phyloP scores from a whole-genome alignment of 2,797 vertebrate species.

The Myoxocephalus aenaeus region DNA sequence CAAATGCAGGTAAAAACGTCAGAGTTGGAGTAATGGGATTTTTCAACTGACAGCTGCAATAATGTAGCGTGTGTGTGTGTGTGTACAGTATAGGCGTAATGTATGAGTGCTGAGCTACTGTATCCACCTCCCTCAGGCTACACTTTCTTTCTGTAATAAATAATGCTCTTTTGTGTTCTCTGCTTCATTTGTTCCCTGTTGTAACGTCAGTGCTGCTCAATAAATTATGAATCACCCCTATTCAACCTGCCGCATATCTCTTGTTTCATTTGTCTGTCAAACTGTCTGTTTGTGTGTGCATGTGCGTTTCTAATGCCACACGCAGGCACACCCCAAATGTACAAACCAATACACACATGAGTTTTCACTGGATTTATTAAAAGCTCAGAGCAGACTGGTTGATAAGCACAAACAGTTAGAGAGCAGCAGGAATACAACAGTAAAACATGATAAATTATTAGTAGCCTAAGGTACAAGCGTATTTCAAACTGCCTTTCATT shows the following conservation, averaged over 20 bases:
- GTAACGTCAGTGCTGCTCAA: conserved; percentile 76
- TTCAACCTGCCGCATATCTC: conserved; percentile 71
- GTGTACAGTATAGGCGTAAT: conserved; percentile 62
- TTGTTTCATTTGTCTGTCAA: conserved; percentile 73
- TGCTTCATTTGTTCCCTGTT: conserved; percentile 77
- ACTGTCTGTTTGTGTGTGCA: conserved; percentile 5
- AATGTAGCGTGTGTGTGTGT: conserved; percentile 41
- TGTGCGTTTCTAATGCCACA: conserved; percentile 41
- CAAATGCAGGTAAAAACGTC: conserved; percentile 42
- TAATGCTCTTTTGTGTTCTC: conserved; percentile 80
- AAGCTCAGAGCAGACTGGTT: conserved; percentile 3
- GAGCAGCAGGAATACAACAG: conserved; percentile 15
- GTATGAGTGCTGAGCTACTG: conserved; percentile 58
- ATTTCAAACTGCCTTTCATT: conserved; percentile 21
- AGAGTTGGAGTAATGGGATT: conserved; percentile 50
- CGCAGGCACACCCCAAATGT: conserved; percentile 14
- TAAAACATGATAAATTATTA: conserved; percentile 13
- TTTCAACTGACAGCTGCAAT: conserved; percentile 54
- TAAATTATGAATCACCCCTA: conserved; percentile 77
- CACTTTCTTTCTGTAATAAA: conserved; percentile 77
- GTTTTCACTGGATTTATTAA: conserved; percentile 21
- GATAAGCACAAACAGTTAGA: conserved; percentile 1
- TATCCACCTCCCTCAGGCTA: conserved; percentile 58
- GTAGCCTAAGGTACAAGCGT: conserved; percentile 1
- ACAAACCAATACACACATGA: not conserved